Evolutionary conservation across 2,113 vertebrate genomes (phyloP).

Genomic region (Paradoxurus hermaphroditus): DNA sequence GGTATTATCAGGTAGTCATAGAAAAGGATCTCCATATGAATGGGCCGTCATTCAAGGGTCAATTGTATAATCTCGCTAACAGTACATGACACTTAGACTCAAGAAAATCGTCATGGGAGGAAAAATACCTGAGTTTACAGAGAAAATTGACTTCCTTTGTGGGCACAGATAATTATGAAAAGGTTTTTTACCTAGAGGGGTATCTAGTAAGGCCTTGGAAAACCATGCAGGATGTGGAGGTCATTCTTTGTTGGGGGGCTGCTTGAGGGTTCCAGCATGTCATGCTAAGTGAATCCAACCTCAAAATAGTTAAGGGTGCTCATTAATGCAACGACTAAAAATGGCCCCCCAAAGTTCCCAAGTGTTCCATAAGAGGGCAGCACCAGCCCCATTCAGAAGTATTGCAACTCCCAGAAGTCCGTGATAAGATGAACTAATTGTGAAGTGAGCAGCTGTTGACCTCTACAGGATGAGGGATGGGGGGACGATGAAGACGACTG

Average conservation of each 20-base stretch:
- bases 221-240: no score
- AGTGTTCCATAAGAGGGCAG: not conserved
- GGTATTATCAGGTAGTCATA: not conserved
- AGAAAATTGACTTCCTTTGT: not conserved
- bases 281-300: not conserved
- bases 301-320: not conserved
- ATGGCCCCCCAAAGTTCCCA: not conserved
- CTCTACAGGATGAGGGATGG: no score
- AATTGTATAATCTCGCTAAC: not conserved
- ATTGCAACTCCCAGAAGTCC: not conserved
- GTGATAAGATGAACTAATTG: not conserved
- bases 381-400: not conserved
- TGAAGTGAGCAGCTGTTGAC: not conserved
- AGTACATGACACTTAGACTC: not conserved
- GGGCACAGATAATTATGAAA: not conserved
- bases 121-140: not conserved
- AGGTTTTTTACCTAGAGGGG: rapidly evolving
- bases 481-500: not conserved
- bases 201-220: not conserved
- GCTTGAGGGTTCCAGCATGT: no score
- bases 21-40: not conserved
- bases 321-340: not conserved
- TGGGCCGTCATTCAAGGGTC: not conserved
- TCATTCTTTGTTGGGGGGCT: not conserved
- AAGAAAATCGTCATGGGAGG: not conserved